Conservation (phyloP, 2,113 vertebrate genomes). For the Gambusia holbrooki region DNA sequence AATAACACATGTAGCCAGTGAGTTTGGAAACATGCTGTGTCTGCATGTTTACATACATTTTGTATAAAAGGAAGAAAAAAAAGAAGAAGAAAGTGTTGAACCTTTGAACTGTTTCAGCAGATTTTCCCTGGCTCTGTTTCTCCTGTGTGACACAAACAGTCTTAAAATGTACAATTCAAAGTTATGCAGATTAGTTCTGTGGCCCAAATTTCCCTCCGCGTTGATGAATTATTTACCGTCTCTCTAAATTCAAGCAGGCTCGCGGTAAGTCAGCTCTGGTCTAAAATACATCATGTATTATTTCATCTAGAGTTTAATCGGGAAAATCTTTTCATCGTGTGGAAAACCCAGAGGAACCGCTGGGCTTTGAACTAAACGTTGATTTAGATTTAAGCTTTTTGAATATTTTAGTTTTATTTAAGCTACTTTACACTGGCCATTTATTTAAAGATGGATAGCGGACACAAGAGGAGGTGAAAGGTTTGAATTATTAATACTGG, state of each 20-base stretch:
- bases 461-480: neutral
- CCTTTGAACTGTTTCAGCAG: neutral
- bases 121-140: neutral
- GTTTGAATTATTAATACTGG: neutral
- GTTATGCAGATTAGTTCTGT: slow-evolving; percentile 42
- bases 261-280: slow-evolving; percentile 8
- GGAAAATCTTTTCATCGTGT: neutral
- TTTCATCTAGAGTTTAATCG: neutral
- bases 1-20: neutral
- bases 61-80: neutral
- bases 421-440: neutral
- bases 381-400: neutral
- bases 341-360: neutral
- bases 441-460: neutral
- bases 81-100: neutral
- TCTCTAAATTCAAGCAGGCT: slow-evolving; percentile 52
- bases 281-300: slow-evolving; percentile 6
- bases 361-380: neutral
- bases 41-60: neutral
- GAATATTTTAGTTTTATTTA: neutral
- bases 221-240: slow-evolving; percentile 67
- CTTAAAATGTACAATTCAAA: slow-evolving; percentile 16
- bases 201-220: slow-evolving; percentile 35
- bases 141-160: slow-evolving; percentile 10
- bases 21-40: neutral